Base-by-base conservation (phyloP, 2,888 invertebrate genomes). In the Sthenelais limicola region DNA sequence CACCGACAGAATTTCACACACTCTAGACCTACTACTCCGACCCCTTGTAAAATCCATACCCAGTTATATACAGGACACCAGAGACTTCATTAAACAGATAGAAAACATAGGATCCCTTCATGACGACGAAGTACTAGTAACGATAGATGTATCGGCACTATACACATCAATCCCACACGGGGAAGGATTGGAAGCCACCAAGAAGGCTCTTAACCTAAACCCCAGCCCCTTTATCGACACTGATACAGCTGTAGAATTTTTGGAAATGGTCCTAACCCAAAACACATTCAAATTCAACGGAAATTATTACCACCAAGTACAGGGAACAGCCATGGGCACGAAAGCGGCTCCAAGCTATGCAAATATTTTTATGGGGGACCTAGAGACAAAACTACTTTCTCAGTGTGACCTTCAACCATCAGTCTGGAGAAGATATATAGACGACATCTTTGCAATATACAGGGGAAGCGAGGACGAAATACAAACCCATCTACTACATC, bases 241-340 rank as follows among this genome's bases (percentile, higher is more conserved):
- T n/a, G n/a, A n/a, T n/a, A n/a, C n/a, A n/a, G n/a, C n/a, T n/a
- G n/a, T n/a, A n/a, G n/a, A n/a, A n/a, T n/a, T n/a, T n/a, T n/a
- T 56, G 15, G 15, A 21, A 18, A n/a, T 26, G 1, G 32, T 70
- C 15, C 51, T 74, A 7, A 73, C 68, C 21, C 30, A 33, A 7
- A 76, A 76, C 68, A 72, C 58, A 33, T 78, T 71, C 30, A 32
- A 49, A 24, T 75, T 78, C 54, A 73, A 76, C 30, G 73, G 52
- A 1, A 49, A 74, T 33, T 43, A 72, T 43, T 62, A 30, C 56
- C 67, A 73, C 30, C 76, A 77, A 70, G 58, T 54, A 21, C 21
- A 32, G 38, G 77, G 73, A 12, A 76, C 76, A 12, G 73, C 74
- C 32, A 76, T 76, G 78, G 78, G 76, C 2, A 76, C 69, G 18